Evolutionary conservation across 2,888 invertebrate genomes (phyloP).

Genomic region (Yponomeuta sedellus): DNA sequence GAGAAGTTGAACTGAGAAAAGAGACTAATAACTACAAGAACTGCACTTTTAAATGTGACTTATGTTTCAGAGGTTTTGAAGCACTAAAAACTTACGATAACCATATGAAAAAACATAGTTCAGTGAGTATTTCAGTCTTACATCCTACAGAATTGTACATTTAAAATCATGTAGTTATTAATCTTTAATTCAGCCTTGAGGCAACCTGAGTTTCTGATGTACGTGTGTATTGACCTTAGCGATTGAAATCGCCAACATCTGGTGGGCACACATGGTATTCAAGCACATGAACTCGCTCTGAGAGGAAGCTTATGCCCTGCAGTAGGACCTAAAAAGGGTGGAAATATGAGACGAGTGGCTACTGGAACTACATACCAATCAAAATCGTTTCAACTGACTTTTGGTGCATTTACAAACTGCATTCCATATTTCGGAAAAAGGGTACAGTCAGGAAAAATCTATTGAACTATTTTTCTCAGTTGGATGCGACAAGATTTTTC

Average conservation of each 20-base stretch:
- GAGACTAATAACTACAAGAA: constrained; percentile 37
- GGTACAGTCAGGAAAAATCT: too few relatives aligned
- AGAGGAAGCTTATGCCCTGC: too few relatives aligned
- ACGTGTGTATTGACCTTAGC: too few relatives aligned
- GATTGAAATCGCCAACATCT: background rate
- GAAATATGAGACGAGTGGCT: background rate
- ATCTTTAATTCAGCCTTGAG: too few relatives aligned
- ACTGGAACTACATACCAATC: too few relatives aligned
- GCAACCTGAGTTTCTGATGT: background rate
- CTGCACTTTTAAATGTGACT: constrained; percentile 36
- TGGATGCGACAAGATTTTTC: too few relatives aligned
- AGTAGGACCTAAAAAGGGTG: background rate
- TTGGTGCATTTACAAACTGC: too few relatives aligned
- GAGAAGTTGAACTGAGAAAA: constrained; percentile 36
- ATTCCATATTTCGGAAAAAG: too few relatives aligned
- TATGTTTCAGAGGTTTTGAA: constrained; percentile 39
- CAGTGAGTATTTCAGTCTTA: constrained; percentile 27
- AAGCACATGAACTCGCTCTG: too few relatives aligned
- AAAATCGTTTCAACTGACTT: too few relatives aligned
- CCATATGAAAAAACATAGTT: constrained; percentile 38
- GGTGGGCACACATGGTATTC: too few relatives aligned
- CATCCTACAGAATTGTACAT: background rate
- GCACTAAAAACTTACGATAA: constrained; percentile 33
- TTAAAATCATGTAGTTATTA: background rate
- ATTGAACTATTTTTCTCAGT: background rate